Base-by-base conservation (phyloP, 2,888 invertebrate genomes). In the Chelonus formosanus region DNA sequence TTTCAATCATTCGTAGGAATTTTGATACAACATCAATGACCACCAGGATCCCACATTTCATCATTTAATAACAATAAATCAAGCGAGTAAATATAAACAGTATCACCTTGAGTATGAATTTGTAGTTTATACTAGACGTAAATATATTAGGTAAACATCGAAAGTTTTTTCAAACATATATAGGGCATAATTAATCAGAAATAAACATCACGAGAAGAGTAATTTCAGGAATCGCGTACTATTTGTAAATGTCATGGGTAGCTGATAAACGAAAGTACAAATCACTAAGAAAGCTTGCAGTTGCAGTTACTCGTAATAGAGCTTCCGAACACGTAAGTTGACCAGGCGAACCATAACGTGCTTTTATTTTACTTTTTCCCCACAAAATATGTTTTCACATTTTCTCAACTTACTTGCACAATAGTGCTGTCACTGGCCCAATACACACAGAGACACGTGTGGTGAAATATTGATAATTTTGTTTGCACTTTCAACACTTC, bases 401-500 rank as follows among this genome's bases (percentile, higher is more conserved):
- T 32, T 57, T 34, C 45, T 45, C 32, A 32, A 6, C 35, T 53
- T 8, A 53, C 8, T 35, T 0, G 36, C n/a, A 10, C n/a, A n/a
- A 31, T 10, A 36, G 55, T 52, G 4, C 3, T 50, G 31, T 45
- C 44, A 47, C 35, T n/a, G 4, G 20, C 10, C 5, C 5, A 7
- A 34, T 10, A 32, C 5, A n/a, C 53, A 36, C 40, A 59, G 7
- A 4, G 36, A 20, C 44, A 50, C 40, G 31, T 35, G 53, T 10
- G 10, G 4, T 8, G 44, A 36, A 54, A 36, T 32, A 40, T 5
- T 36, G 7, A 54, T 36, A 8, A 53, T 32, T 54, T 10, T 35
- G 31, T 45, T 48, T 56, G n/a, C 47, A 54, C 54, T 55, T 65
- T 63, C 40, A 61, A 70, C 67, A 70, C 67, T 63, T 52, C 63